These are phyloP conservation scores for Lycophotia porphyrea DNA, from an alignment of 2,888 invertebrate genomes.

Conservation along the genomic window DNA sequence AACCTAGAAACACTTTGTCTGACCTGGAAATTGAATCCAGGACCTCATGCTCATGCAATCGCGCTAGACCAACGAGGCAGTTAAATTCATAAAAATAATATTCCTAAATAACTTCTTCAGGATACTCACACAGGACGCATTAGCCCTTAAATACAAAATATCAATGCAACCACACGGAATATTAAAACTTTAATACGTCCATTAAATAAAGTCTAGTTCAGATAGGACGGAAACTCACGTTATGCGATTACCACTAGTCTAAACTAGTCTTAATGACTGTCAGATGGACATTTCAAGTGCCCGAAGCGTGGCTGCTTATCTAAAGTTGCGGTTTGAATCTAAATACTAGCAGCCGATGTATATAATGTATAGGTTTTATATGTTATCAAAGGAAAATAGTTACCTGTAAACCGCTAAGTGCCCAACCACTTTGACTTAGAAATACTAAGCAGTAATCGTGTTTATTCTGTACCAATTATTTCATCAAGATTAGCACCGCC, in stretches of 20 bases:
- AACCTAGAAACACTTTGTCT: background rate
- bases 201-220: slow-evolving; percentile 54
- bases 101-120: slow-evolving; percentile 1
- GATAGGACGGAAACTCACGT: slow-evolving; percentile 71
- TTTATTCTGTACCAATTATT: background rate
- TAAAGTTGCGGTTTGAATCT: slow-evolving; percentile 68
- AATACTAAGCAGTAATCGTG: background rate
- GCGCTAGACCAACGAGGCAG: no score
- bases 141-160: slow-evolving; percentile 39
- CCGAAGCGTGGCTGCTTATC: slow-evolving; percentile 76
- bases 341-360: slow-evolving; percentile 49
- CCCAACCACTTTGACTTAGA: background rate
- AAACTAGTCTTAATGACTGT: slow-evolving; percentile 74
- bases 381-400: slow-evolving; percentile 25
- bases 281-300: slow-evolving; percentile 76
- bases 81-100: background rate
- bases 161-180: slow-evolving; percentile 19
- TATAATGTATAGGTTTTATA: slow-evolving; percentile 28
- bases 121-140: slow-evolving; percentile 22
- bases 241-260: slow-evolving; percentile 78
- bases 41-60: no score
- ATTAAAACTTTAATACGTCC: slow-evolving; percentile 51
- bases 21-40: no score
- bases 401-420: background rate
- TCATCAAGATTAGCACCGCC: background rate